A percentile compares a stretch with the other conserved stretches of the same genome.
Conservation (phyloP, 2,113 vertebrate species). For the Cyanoliseus patagonus region DNA sequence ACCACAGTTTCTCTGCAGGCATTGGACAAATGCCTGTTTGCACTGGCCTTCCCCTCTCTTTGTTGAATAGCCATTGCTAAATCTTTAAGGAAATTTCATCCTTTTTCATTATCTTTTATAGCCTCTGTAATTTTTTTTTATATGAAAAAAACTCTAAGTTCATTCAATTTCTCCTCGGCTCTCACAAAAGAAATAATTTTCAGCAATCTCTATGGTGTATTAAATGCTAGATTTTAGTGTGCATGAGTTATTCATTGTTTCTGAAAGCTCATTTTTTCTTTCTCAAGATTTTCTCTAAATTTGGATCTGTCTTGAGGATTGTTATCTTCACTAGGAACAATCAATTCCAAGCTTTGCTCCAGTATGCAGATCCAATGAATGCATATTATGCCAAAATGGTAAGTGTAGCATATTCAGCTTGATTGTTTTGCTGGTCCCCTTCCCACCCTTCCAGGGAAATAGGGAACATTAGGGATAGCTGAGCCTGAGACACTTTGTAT, state of each 20-base stretch:
- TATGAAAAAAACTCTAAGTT: background rate
- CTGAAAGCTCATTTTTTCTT: background rate
- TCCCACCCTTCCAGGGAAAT: background rate
- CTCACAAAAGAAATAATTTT: background rate
- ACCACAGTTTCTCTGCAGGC: background rate
- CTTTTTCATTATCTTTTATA: background rate
- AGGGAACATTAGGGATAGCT: background rate
- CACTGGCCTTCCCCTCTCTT: background rate
- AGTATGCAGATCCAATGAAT: constrained; percentile 79
- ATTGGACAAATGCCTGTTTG: background rate
- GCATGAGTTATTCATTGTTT: background rate
- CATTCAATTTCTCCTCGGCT: background rate
- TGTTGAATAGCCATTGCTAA: background rate
- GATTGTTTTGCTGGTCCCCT: background rate
- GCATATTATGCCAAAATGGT: constrained; percentile 87
- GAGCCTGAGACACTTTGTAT: background rate
- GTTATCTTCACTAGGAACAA: constrained; percentile 85
- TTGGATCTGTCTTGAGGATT: constrained; percentile 85
- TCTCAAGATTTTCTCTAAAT: constrained; percentile 87
- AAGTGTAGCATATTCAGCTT: constrained; percentile 33
- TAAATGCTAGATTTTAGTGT: background rate
- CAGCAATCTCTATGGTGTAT: background rate
- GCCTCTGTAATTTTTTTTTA: background rate
- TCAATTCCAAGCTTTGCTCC: constrained; percentile 84
- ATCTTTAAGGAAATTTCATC: background rate